Percentiles rank a stretch among this genome's conserved stretches.
These are phyloP conservation scores for Philhelius pedissequus DNA, from an alignment of 2,888 invertebrate genomes.

Conservation along the genomic window DNA sequence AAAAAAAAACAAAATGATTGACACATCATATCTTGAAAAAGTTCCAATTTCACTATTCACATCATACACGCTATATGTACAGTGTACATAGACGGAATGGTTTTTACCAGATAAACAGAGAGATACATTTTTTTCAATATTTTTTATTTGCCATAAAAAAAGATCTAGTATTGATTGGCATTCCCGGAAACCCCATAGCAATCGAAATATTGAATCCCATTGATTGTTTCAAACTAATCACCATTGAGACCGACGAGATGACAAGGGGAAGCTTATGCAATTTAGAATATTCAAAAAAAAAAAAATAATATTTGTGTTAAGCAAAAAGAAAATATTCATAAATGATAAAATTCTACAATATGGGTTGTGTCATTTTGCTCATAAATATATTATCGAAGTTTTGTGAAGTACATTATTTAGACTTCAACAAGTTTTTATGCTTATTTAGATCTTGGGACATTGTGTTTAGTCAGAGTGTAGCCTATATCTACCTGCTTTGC, in stretches of 20 bases:
- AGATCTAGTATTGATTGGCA: constrained; percentile 38
- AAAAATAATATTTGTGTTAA: constrained; percentile 14
- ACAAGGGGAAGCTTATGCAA: constrained; percentile 3
- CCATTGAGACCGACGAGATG: constrained; percentile 19
- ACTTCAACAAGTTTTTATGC: too few relatives aligned
- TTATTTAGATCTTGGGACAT: too few relatives aligned
- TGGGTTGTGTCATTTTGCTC: background rate
- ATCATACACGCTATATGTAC: background rate
- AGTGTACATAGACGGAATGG: background rate
- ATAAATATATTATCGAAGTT: too few relatives aligned
- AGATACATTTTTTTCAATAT: background rate
- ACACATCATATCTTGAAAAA: constrained; percentile 40
- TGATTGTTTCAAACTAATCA: constrained; percentile 63
- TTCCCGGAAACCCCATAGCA: constrained; percentile 48
- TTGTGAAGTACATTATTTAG: too few relatives aligned
- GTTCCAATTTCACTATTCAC: constrained; percentile 35
- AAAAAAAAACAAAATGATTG: constrained; percentile 22
- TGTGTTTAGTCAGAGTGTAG: too few relatives aligned
- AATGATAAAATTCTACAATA: background rate
- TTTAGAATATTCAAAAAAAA: constrained; percentile 46
- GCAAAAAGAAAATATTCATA: background rate
- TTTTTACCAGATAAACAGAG: constrained; percentile 35
- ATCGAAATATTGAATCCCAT: constrained; percentile 52
- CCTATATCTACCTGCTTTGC: too few relatives aligned
- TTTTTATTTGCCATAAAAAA: background rate